Percentiles rank a stretch among this genome's conserved stretches.
Conservation (phyloP, 2,888 invertebrate genomes). For the Plemyria rubiginata region DNA sequence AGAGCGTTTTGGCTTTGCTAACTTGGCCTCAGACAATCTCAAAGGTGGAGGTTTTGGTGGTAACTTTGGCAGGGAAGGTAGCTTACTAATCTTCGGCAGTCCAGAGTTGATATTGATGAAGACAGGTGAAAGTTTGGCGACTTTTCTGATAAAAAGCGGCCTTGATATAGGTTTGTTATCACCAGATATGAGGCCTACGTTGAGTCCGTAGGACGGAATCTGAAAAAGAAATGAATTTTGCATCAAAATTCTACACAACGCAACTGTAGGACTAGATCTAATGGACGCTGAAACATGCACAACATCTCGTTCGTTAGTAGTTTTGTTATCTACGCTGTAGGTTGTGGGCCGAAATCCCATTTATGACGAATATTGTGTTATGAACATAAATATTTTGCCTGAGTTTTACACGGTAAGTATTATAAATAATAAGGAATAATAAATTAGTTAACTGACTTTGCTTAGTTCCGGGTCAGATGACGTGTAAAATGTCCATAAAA, state of each 20-base stretch:
- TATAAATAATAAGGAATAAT: too few species aligned
- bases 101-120: constrained; percentile 57
- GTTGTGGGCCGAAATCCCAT: too few species aligned
- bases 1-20: constrained; percentile 34
- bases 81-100: constrained; percentile 37
- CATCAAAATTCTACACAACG: too few species aligned
- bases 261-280: too few species aligned
- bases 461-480: background rate
- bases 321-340: too few species aligned
- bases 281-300: too few species aligned
- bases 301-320: too few species aligned
- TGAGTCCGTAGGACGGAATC: constrained; percentile 47
- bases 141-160: constrained; percentile 56
- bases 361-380: too few species aligned
- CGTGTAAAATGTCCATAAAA: too few species aligned
- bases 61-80: constrained; percentile 42
- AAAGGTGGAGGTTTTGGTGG: constrained; percentile 44
- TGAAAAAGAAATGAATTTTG: constrained; percentile 40
- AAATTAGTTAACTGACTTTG: background rate
- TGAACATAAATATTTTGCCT: too few species aligned
- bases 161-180: constrained; percentile 53
- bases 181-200: constrained; percentile 58
- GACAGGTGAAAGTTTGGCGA: constrained; percentile 55
- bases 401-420: too few species aligned
- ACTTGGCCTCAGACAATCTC: constrained; percentile 23